A percentile compares a stretch with the other conserved stretches of the same genome.
phyloP scores from a whole-genome alignment of 2,113 vertebrate genomes.

The Gallinago jamesoni region DNA sequence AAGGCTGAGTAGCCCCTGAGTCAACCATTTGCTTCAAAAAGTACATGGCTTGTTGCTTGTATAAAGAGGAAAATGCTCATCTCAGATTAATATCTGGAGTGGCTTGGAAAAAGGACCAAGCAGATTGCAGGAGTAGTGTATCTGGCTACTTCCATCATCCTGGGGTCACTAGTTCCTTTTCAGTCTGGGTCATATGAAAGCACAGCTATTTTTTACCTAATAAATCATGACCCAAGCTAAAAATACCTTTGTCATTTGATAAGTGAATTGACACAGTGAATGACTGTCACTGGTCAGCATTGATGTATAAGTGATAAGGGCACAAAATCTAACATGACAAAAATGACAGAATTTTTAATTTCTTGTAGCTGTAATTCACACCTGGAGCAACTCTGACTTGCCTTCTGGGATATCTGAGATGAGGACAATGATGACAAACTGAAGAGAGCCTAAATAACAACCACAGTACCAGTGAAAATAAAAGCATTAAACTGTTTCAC shows the following conservation, averaged over 20 bases:
- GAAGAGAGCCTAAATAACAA: not conserved
- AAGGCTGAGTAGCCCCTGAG: not conserved
- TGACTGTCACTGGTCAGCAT: not conserved
- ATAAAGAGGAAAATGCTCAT: not conserved
- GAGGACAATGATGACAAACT: not conserved
- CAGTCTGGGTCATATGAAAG: not conserved
- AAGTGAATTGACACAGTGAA: not conserved
- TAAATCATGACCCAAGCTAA: not conserved
- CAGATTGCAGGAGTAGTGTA: not conserved
- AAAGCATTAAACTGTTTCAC: not conserved
- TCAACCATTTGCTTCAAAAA: not conserved
- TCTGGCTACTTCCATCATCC: not conserved
- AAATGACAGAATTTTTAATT: constrained; percentile 31
- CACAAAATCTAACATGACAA: not conserved
- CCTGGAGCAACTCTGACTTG: not conserved
- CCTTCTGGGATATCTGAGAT: not conserved
- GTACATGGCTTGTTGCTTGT: not conserved
- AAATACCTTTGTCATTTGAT: not conserved
- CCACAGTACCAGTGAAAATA: not conserved
- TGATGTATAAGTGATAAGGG: not conserved
- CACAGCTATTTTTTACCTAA: not conserved
- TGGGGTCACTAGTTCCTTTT: not conserved
- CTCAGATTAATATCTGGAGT: not conserved
- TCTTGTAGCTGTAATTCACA: not conserved
- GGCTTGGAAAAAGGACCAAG: not conserved